A percentile compares a stretch with the other conserved stretches of the same genome.
Conservation (phyloP, 2,888 invertebrate species). For the Himalopsyche japonica region DNA sequence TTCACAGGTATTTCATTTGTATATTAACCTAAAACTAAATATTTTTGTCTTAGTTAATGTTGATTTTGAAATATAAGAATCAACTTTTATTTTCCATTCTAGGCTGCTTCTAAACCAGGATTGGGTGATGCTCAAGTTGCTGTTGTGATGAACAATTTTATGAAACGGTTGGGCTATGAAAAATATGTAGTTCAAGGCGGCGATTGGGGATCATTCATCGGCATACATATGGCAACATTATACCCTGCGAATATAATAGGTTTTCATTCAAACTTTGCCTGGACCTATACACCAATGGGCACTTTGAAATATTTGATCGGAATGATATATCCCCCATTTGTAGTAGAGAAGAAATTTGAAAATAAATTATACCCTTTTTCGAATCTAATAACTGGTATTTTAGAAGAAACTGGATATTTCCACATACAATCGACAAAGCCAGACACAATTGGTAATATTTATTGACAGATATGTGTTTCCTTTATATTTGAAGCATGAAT, state of each 20-base stretch:
- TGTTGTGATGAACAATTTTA: conserved; percentile 61
- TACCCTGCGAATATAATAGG: conserved; percentile 60
- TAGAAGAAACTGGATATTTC: conserved; percentile 64
- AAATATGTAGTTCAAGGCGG: conserved; percentile 68
- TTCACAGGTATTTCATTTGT: conserved; percentile 49
- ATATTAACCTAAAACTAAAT: too few species aligned
- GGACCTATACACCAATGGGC: conserved; percentile 44
- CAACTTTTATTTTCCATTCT: neutral
- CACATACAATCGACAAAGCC: conserved; percentile 83
- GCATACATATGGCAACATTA: conserved; percentile 60
- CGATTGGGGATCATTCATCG: conserved; percentile 72
- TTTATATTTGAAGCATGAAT: too few species aligned
- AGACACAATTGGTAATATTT: conserved; percentile 70
- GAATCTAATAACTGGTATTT: conserved; percentile 43
- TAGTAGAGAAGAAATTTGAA: conserved; percentile 54
- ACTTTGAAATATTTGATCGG: conserved; percentile 52
- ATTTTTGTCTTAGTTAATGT: neutral
- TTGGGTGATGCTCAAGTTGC: conserved; percentile 54
- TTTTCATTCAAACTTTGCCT: conserved; percentile 58
- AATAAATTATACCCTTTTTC: conserved; percentile 59
- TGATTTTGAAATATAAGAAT: too few species aligned
- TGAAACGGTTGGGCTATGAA: conserved; percentile 61
- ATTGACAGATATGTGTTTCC: too few species aligned
- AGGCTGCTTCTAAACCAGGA: conserved; percentile 51
- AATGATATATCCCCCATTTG: conserved; percentile 55